phyloP scores from a whole-genome alignment of 2,797 vertebrate genomes.

The Taenioides sp. region DNA sequence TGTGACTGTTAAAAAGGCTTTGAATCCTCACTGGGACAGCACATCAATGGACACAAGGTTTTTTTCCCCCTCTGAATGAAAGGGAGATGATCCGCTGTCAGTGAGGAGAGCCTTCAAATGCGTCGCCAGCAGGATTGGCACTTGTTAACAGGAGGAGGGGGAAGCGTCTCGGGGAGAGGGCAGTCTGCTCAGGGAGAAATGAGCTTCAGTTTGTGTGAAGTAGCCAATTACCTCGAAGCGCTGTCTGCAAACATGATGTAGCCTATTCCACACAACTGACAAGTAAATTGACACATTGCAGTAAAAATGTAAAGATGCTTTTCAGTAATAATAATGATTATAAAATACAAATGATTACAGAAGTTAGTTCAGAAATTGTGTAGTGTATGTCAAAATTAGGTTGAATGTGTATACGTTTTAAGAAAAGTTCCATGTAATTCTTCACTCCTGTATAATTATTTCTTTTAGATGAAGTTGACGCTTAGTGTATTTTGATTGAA shows the following conservation, averaged over 20 bases:
- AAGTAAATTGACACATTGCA: slow-evolving; percentile 29
- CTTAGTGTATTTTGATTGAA: not conserved
- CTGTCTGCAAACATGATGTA: slow-evolving; percentile 45
- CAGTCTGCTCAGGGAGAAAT: slow-evolving; percentile 30
- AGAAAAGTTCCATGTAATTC: not conserved
- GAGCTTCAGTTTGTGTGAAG: slow-evolving; percentile 65
- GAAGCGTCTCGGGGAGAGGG: not conserved
- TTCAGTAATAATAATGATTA: not conserved
- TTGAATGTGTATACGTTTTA: not conserved
- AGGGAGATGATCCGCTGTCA: slow-evolving; percentile 53
- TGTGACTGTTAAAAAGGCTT: slow-evolving; percentile 38
- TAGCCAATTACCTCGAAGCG: slow-evolving; percentile 60
- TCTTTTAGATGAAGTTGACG: not conserved
- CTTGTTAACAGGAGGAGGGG: slow-evolving; percentile 46
- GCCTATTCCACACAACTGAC: slow-evolving; percentile 22
- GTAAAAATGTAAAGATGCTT: slow-evolving; percentile 9
- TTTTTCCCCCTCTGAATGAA: slow-evolving; percentile 49
- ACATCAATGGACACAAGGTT: slow-evolving; percentile 53
- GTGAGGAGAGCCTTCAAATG: slow-evolving; percentile 55
- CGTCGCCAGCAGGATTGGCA: slow-evolving; percentile 56
- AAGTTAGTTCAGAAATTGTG: not conserved
- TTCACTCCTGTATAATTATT: no score
- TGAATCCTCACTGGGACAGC: slow-evolving; percentile 44
- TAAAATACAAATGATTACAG: not conserved
- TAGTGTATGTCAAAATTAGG: not conserved